A percentile compares a stretch with the other conserved stretches of the same genome.
Conservation (phyloP, 2,113 vertebrate genomes). For the Ivindomyrus marchei region DNA sequence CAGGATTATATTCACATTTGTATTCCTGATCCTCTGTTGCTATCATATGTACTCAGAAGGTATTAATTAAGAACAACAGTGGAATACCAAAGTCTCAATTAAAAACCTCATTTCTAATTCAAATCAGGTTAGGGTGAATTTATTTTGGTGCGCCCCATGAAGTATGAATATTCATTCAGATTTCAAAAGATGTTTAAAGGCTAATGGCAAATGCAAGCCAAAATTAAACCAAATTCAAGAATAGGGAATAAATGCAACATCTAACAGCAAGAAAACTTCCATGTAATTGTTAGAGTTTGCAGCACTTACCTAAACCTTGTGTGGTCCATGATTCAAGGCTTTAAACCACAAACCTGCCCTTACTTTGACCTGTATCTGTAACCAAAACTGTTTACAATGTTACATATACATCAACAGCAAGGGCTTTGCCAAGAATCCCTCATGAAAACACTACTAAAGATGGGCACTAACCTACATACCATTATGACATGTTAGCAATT, state of each 20-base stretch:
- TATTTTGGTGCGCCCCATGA: neutral
- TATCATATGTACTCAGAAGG: neutral
- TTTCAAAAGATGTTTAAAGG: neutral
- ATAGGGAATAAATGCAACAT: neutral
- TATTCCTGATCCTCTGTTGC: neutral
- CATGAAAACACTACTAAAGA: neutral
- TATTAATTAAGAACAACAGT: neutral
- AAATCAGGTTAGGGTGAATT: constrained; percentile 1
- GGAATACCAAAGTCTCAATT: constrained; percentile 2
- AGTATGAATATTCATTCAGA: constrained; percentile 5
- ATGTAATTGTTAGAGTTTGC: neutral
- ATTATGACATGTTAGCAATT: neutral
- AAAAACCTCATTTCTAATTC: constrained; percentile 3
- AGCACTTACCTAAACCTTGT: neutral
- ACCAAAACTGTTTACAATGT: neutral
- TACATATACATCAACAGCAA: neutral
- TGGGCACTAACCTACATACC: neutral
- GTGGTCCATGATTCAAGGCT: neutral
- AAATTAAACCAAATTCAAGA: neutral
- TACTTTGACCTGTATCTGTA: neutral
- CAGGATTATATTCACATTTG: neutral
- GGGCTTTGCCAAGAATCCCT: neutral
- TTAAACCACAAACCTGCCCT: neutral
- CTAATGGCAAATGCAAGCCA: neutral
- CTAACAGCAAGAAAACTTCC: neutral